Conservation (phyloP, 2,113 vertebrate genomes). For the Argyrosomus japonicus region DNA sequence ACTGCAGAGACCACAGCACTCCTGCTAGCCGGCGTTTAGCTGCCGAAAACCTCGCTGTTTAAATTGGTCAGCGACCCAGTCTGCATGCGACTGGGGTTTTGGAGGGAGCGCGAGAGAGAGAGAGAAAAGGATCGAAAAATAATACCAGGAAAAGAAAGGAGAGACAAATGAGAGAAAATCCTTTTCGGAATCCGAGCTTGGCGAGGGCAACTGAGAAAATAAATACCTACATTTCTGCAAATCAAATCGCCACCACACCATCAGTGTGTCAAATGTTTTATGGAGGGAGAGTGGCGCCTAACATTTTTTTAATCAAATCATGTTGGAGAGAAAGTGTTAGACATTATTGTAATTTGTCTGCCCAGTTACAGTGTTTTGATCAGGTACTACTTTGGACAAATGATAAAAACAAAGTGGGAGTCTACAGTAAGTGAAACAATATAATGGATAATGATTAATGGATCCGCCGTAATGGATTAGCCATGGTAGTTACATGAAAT, state of each 20-base stretch:
- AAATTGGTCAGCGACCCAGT: constrained; percentile 79
- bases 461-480: neutral
- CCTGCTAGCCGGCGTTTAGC: constrained; percentile 78
- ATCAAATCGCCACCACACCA: constrained; percentile 72
- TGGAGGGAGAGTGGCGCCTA: constrained; percentile 65
- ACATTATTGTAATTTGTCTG: constrained; percentile 25
- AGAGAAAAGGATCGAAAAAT: constrained; percentile 66
- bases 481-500: neutral
- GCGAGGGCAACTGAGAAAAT: constrained; percentile 77
- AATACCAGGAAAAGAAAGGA: constrained; percentile 70
- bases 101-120: constrained; percentile 45
- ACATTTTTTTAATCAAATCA: constrained; percentile 53
- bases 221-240: constrained; percentile 76
- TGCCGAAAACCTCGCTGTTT: constrained; percentile 82
- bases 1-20: constrained; percentile 82
- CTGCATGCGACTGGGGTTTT: constrained; percentile 78
- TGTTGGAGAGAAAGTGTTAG: constrained; percentile 23
- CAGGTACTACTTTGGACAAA: constrained; percentile 10
- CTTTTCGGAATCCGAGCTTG: constrained; percentile 79
- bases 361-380: constrained; percentile 2
- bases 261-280: constrained; percentile 73
- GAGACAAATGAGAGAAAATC: constrained; percentile 78
- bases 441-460: neutral
- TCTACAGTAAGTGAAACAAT: constrained; percentile 16
- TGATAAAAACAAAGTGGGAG: constrained; percentile 8